phyloP scores from a whole-genome alignment of 37 sponge, comb jelly and placozoan species.

The Oopsacas minuta region DNA sequence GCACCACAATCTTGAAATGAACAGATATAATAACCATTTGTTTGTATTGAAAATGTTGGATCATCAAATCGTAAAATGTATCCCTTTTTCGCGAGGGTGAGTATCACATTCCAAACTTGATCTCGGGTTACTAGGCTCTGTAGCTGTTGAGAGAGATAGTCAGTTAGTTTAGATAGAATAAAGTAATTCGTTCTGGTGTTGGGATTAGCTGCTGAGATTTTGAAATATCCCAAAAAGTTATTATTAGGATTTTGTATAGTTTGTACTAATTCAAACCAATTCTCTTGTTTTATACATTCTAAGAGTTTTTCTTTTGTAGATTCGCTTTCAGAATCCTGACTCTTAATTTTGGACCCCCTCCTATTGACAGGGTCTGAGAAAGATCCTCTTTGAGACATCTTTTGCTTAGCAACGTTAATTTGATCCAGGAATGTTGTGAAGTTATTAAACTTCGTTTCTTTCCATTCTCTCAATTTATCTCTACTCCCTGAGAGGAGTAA shows the following conservation, averaged over 20 bases:
- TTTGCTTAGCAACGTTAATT: conserved; percentile 14
- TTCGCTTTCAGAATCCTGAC: background rate
- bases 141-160: background rate
- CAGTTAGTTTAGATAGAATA: background rate
- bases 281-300: background rate
- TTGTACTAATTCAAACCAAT: background rate
- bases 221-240: background rate
- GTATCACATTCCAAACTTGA: background rate
- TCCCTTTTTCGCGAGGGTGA: background rate
- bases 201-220: background rate
- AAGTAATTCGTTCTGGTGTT: background rate
- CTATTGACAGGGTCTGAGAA: background rate
- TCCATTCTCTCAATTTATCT: background rate
- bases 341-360: background rate
- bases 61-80: background rate
- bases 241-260: background rate
- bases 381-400: background rate
- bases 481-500: background rate
- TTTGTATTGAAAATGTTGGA: background rate
- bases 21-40: conserved; percentile 7
- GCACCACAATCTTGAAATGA: background rate
- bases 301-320: background rate
- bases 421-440: conserved; percentile 17
- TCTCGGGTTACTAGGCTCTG: background rate
- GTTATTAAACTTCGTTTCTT: background rate